Evolutionary conservation across 2,113 vertebrate genomes (phyloP).

Genomic region (Daboia siamensis): DNA sequence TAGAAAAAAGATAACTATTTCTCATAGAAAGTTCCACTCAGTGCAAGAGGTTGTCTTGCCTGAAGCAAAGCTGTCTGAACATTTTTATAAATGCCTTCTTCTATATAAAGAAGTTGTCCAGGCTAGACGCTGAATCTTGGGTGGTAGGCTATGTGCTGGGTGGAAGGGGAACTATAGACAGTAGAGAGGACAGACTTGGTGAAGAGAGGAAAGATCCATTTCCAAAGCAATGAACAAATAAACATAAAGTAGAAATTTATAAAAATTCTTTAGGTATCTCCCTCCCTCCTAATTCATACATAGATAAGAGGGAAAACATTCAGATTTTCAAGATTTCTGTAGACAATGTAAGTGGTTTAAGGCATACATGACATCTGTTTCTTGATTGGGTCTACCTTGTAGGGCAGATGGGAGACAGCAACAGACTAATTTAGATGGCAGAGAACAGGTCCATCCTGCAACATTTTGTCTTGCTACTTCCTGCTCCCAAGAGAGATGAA

Average conservation of each 20-base stretch:
- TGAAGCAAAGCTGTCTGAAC: not conserved
- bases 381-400: not conserved
- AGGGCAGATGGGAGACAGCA: not conserved
- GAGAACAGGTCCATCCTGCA: not conserved
- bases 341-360: not conserved
- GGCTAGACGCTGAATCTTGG: not conserved
- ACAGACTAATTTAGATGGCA: not conserved
- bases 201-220: not conserved
- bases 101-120: not conserved
- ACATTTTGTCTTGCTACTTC: not conserved
- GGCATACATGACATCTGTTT: not conserved
- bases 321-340: not conserved
- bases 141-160: not conserved
- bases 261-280: not conserved
- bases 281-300: not conserved
- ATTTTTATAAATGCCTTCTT: not conserved
- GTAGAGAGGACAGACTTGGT: not conserved
- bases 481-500: not conserved
- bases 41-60: not conserved
- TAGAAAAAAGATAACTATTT: not conserved
- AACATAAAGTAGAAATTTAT: not conserved
- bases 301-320: not conserved
- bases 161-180: not conserved
- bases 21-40: not conserved
- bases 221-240: not conserved